Percentiles rank a stretch among this genome's conserved stretches.
These are phyloP conservation scores for Rhinoderma darwinii DNA, from an alignment of 2,113 vertebrate species.

Conservation along the genomic window DNA sequence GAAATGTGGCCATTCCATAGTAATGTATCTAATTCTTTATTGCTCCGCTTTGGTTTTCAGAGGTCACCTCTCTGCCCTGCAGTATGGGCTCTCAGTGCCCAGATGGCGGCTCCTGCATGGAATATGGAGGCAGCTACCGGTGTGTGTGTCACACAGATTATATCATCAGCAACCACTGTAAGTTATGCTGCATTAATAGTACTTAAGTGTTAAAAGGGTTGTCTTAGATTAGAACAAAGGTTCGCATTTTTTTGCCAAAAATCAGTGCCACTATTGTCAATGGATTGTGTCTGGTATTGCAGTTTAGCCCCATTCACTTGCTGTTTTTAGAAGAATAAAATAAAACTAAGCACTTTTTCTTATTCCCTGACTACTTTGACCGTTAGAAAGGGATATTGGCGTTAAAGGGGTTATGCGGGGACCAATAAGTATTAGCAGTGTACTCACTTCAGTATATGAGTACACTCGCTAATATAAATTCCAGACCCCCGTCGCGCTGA, in stretches of 20 bases:
- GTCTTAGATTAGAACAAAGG: neutral
- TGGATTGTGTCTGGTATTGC: too few relatives aligned
- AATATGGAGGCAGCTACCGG: constrained; percentile 89
- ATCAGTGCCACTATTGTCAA: too few relatives aligned
- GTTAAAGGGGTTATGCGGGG: too few relatives aligned
- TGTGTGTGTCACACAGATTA: constrained; percentile 92
- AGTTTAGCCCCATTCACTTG: too few relatives aligned
- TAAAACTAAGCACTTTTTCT: too few relatives aligned
- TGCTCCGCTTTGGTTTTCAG: constrained; percentile 67
- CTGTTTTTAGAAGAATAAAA: too few relatives aligned
- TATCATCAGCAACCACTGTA: constrained; percentile 78
- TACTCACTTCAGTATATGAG: too few relatives aligned
- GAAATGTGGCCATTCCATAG: neutral
- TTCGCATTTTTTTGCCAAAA: neutral
- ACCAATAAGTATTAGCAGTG: too few relatives aligned
- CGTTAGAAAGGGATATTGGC: too few relatives aligned
- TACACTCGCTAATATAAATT: too few relatives aligned
- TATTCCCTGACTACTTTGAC: too few relatives aligned
- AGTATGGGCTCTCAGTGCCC: constrained; percentile 90
- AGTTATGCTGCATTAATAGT: constrained; percentile 64
- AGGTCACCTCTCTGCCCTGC: constrained; percentile 91
- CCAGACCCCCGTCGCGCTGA: too few relatives aligned
- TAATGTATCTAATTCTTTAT: neutral
- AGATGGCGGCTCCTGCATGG: constrained; percentile 90
- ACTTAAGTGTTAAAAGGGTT: neutral